phyloP scores from a whole-genome alignment of 2,797 vertebrate species.

The Semaprochilodus insignis region DNA sequence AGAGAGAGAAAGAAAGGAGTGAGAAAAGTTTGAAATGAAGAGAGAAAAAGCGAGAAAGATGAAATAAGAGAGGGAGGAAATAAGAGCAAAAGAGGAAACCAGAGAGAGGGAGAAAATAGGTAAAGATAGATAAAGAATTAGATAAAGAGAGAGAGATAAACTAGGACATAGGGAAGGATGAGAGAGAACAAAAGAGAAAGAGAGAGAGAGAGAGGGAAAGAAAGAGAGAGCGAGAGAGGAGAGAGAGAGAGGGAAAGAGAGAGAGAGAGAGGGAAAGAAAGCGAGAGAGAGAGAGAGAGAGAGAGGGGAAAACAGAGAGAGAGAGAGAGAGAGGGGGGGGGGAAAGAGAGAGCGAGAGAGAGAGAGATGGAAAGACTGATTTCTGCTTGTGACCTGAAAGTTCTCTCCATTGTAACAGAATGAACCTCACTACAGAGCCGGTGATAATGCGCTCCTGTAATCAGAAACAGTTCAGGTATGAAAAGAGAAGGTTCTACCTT shows the following conservation, averaged over 20 bases:
- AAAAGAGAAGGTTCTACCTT: background rate
- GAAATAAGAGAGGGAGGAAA: background rate
- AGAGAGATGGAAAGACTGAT: background rate
- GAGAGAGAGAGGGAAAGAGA: background rate
- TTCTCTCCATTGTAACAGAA: background rate
- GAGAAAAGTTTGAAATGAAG: background rate
- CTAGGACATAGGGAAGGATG: background rate
- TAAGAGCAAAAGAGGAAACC: background rate
- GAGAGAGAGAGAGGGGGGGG: background rate
- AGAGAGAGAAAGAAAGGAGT: background rate
- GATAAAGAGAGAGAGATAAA: background rate
- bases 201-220: background rate
- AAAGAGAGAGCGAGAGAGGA: background rate
- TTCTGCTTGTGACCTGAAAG: constrained; percentile 18
- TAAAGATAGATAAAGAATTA: background rate
- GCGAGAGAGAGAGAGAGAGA: background rate
- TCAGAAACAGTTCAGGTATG: background rate
- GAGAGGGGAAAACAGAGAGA: background rate
- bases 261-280: background rate
- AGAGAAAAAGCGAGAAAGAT: background rate
- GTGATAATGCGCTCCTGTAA: background rate
- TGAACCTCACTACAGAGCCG: background rate
- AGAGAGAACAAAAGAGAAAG: constrained; percentile 2
- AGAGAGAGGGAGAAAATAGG: too few species aligned
- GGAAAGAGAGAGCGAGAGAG: background rate